Percentiles rank a stretch among this genome's conserved stretches.
These are phyloP conservation scores for Pseudopleuronectes americanus DNA, from an alignment of 2,797 vertebrate genomes.

Conservation along the genomic window DNA sequence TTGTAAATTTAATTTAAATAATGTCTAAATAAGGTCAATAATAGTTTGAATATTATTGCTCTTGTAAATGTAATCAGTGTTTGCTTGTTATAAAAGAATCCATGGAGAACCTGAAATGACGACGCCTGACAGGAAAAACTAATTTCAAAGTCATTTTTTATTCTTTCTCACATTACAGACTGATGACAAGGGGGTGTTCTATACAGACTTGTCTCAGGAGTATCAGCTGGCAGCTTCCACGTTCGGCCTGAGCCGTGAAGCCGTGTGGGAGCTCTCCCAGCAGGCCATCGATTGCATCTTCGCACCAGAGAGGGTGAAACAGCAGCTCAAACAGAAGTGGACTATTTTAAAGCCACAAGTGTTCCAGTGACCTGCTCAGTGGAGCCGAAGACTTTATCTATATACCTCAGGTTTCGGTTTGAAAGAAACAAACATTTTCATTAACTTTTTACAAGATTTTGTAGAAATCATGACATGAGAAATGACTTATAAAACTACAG, in stretches of 20 bases:
- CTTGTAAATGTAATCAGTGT: too few species aligned
- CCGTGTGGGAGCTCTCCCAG: slow-evolving; percentile 92
- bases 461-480: slow-evolving; percentile 30
- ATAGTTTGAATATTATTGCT: too few species aligned
- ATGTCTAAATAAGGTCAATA: too few species aligned
- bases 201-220: slow-evolving; percentile 92
- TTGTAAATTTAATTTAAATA: too few species aligned
- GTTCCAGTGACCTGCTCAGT: slow-evolving; percentile 50
- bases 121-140: not conserved
- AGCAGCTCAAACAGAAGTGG: slow-evolving; percentile 89
- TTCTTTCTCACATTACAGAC: slow-evolving; percentile 83
- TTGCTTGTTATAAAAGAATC: not conserved
- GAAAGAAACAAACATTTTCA: not conserved
- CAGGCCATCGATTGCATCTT: slow-evolving; percentile 91
- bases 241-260: slow-evolving; percentile 87
- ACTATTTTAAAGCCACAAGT: slow-evolving; percentile 79
- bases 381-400: not conserved
- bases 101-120: not conserved
- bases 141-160: slow-evolving; percentile 9
- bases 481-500: slow-evolving; percentile 8
- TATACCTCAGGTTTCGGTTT: slow-evolving; percentile 57
- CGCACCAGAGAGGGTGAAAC: slow-evolving; percentile 84
- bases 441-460: slow-evolving; percentile 23
- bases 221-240: slow-evolving; percentile 92
- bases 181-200: slow-evolving; percentile 96